Evolutionary conservation across 2,113 vertebrate species (phyloP).

Genomic region (Phyllopteryx taeniolatus): DNA sequence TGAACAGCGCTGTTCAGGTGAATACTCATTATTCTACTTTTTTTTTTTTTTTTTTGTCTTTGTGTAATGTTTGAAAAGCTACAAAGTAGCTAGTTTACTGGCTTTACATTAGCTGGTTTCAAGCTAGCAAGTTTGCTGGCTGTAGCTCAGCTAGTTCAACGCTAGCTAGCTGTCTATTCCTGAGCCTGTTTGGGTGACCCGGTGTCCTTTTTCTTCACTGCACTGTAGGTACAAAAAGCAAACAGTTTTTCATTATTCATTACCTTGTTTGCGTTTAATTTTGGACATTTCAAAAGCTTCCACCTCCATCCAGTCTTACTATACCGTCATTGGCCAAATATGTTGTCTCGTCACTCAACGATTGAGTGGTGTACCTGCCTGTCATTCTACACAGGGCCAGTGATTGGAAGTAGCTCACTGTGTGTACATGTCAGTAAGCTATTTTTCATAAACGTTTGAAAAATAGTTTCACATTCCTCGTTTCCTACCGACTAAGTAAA

Average conservation of each 20-base stretch:
- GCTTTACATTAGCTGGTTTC: neutral
- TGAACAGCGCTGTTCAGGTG: conserved; percentile 99
- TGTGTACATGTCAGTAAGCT: too few species aligned
- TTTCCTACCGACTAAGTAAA: too few species aligned
- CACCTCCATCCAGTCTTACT: neutral
- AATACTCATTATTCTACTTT: neutral
- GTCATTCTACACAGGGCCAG: neutral
- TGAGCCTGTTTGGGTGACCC: neutral
- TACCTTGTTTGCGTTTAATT: neutral
- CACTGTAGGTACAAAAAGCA: neutral
- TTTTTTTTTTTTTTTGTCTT: neutral
- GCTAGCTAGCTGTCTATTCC: neutral
- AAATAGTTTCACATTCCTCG: too few species aligned
- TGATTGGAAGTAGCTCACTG: neutral
- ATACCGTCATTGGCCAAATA: neutral
- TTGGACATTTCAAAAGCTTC: neutral
- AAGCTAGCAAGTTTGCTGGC: neutral
- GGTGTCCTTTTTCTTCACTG: neutral
- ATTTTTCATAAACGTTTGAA: too few species aligned
- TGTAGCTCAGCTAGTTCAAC: neutral
- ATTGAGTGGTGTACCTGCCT: neutral
- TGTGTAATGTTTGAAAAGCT: neutral
- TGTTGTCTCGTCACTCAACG: neutral
- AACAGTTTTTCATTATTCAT: neutral
- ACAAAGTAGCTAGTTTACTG: neutral